Evolutionary conservation across 1,140 invertebrate species (phyloP).

Genomic region (Rhagoletis pomonella): DNA sequence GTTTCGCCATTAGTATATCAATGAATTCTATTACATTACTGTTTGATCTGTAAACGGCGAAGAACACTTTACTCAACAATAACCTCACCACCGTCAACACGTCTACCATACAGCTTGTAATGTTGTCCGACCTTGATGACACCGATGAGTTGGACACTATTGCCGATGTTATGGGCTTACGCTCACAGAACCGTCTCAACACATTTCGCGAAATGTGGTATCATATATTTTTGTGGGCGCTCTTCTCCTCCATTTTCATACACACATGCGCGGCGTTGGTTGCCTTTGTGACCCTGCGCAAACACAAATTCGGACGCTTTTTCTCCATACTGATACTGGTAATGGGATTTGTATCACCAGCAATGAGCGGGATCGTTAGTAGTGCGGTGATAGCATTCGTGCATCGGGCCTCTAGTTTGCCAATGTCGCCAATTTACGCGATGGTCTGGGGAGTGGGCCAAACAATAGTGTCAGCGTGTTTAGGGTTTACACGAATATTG

Average conservation of each 20-base stretch:
- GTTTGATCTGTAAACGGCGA: neutral
- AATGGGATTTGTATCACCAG: conserved; percentile 90
- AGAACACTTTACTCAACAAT: neutral
- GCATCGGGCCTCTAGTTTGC: conserved; percentile 89
- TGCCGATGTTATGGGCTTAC: conserved; percentile 79
- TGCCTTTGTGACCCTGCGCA: conserved; percentile 90
- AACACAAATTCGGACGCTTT: conserved; percentile 95
- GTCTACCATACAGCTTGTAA: conserved; percentile 60
- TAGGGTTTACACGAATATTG: conserved; percentile 94
- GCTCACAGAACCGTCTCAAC: conserved; percentile 78
- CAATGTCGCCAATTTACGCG: conserved; percentile 92
- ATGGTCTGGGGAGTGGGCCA: conserved; percentile 95
- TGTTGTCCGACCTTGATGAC: conserved; percentile 76
- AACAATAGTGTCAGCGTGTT: conserved; percentile 89
- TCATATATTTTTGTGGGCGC: conserved; percentile 90
- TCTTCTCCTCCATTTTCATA: conserved; percentile 94
- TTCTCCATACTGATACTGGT: conserved; percentile 90
- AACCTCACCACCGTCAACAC: conserved; percentile 13
- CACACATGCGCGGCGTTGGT: conserved; percentile 93
- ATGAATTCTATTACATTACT: neutral
- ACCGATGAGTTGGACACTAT: conserved; percentile 80
- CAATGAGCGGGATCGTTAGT: conserved; percentile 90
- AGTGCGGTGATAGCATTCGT: conserved; percentile 96
- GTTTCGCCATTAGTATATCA: neutral
- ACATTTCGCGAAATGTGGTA: conserved; percentile 95